phyloP scores from a whole-genome alignment of 2,888 invertebrate species.

The Dolomedes plantarius region DNA sequence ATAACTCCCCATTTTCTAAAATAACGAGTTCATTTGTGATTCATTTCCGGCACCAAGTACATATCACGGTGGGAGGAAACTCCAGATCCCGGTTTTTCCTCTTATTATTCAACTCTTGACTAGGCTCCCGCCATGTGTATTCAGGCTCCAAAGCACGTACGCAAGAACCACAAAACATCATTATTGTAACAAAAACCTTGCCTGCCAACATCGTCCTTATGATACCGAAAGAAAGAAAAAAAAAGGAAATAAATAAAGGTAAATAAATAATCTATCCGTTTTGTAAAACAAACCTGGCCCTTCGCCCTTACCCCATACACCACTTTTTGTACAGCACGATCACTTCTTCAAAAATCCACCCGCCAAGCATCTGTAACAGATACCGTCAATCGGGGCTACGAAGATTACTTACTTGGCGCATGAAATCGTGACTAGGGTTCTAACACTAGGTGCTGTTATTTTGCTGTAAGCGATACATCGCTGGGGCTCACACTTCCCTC shows the following conservation, averaged over 20 bases:
- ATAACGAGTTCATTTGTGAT: too few relatives aligned
- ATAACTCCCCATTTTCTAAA: too few relatives aligned
- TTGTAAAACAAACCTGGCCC: background rate
- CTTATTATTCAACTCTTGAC: too few relatives aligned
- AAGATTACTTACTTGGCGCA: slow-evolving; percentile 59
- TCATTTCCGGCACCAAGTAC: too few relatives aligned
- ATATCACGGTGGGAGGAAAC: too few relatives aligned
- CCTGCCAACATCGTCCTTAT: background rate
- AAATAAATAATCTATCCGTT: background rate
- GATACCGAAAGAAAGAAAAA: background rate
- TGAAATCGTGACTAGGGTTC: slow-evolving; percentile 53
- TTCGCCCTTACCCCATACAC: background rate
- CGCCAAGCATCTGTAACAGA: slow-evolving; percentile 32
- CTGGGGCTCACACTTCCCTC: background rate
- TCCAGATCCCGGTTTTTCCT: too few relatives aligned
- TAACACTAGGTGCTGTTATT: slow-evolving; percentile 36
- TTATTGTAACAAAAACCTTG: background rate
- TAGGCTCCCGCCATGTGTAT: too few relatives aligned
- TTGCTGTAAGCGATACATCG: slow-evolving; percentile 58
- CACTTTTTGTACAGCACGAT: background rate
- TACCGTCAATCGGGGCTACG: slow-evolving; percentile 58
- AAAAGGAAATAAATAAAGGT: background rate
- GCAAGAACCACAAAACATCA: background rate
- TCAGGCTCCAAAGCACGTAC: background rate
- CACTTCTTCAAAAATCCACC: background rate